Evolutionary conservation across 1,140 invertebrate species (phyloP).

Genomic region (Drosophila persimilis): DNA sequence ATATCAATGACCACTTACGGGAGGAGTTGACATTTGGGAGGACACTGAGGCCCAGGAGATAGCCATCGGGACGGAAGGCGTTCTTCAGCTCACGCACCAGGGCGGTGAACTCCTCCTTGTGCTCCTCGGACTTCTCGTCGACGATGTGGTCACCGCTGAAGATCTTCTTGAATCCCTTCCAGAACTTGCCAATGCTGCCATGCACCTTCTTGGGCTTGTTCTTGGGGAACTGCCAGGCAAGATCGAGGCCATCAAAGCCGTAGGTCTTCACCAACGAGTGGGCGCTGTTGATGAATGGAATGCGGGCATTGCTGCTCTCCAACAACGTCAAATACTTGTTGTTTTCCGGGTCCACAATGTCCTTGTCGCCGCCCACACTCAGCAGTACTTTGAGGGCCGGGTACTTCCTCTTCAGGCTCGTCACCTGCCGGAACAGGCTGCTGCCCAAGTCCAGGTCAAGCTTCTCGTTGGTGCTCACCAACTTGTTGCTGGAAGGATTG

Average conservation of each 20-base stretch:
- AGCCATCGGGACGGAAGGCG: constrained; percentile 86
- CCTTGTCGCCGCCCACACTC: constrained; percentile 89
- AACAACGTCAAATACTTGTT: constrained; percentile 83
- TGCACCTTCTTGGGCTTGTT: constrained; percentile 91
- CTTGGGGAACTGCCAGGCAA: constrained; percentile 93
- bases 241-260: constrained; percentile 93
- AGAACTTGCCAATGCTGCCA: constrained; percentile 86
- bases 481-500: constrained; percentile 88
- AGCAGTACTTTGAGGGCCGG: constrained; percentile 90
- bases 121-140: constrained; percentile 90
- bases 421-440: constrained; percentile 88
- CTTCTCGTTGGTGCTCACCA: constrained; percentile 87
- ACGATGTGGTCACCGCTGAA: constrained; percentile 87
- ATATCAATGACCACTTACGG: constrained; percentile 83
- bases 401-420: constrained; percentile 88
- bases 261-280: constrained; percentile 88
- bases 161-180: constrained; percentile 90
- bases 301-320: constrained; percentile 88
- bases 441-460: constrained; percentile 88
- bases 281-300: constrained; percentile 90
- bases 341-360: constrained; percentile 84
- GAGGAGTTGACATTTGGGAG: constrained; percentile 91
- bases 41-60: constrained; percentile 87
- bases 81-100: constrained; percentile 90
- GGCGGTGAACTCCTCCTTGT: constrained; percentile 89